Percentiles rank a stretch among this genome's conserved stretches.
Evolutionary conservation across 2,888 invertebrate genomes (phyloP).

Genomic region (Coelinius sp.): DNA sequence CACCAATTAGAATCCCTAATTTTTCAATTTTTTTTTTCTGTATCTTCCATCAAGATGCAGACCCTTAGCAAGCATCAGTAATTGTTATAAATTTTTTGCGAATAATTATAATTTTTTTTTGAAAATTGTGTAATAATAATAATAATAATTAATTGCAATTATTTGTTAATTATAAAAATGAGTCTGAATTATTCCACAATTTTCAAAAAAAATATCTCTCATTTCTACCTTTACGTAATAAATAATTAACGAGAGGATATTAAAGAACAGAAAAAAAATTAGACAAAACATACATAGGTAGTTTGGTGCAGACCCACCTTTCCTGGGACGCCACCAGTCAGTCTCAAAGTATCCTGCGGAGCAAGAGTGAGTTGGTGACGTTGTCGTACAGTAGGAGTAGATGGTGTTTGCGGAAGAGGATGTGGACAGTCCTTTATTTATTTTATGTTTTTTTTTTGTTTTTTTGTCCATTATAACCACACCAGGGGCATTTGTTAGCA

Average conservation of each 20-base stretch:
- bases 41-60: too few species aligned
- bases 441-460: constrained; percentile 33
- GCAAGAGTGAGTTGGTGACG: constrained; percentile 71
- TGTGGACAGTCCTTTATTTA: constrained; percentile 76
- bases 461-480: constrained; percentile 54
- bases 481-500: constrained; percentile 67
- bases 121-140: too few species aligned
- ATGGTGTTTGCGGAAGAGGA: constrained; percentile 79
- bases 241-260: background rate
- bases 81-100: too few species aligned
- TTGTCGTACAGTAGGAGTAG: constrained; percentile 70
- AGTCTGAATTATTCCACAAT: too few species aligned
- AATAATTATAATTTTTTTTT: too few species aligned
- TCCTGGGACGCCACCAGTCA: constrained; percentile 97
- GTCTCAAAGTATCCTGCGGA: constrained; percentile 97
- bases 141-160: background rate
- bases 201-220: background rate
- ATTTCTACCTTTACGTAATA: background rate
- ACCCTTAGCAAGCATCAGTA: too few species aligned
- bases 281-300: constrained; percentile 71
- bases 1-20: too few species aligned
- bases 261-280: constrained; percentile 49
- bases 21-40: too few species aligned
- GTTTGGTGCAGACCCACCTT: constrained; percentile 83
- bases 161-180: background rate